Evolutionary conservation across 2,888 invertebrate genomes (phyloP), one percentile per base, ranked within the genome.

Genomic region (Polydrusus cervinus): DNA sequence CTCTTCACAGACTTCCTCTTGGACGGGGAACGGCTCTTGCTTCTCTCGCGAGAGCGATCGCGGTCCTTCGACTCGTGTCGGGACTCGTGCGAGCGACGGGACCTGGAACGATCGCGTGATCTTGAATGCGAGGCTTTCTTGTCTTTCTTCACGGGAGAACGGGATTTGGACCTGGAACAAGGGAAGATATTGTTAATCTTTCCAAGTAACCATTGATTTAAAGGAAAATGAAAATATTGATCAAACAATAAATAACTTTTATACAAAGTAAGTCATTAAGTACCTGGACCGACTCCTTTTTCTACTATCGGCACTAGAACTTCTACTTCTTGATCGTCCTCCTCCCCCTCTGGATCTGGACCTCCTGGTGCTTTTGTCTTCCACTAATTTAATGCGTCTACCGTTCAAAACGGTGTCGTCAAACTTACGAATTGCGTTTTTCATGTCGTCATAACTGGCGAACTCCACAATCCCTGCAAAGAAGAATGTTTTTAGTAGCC

Each of bases 391-490:
- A 79, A 98, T 94, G 75, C 95, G 92, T 11, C 98, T 92, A 0
- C 98, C 98, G 88, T 97, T 97, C 82, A 98, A 88, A 84, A 98
- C 98, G 0, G 97, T 96, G 82, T 95, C 96, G 86, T 98, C 97
- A 82, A 97, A 88, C 86, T 97, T 97, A 83, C 97, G 97, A 82
- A 98, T 91, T 0, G 97, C 98, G 68, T 95, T 95, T 86, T 95
- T 95, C 93, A 98, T 92, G 87, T 98, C 98, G 0, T 94, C 93
- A 85, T 94, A 93, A 0, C 95, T 93, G 20, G 96, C 95, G 88
- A 98, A 98, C 86, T 98, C 98, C 8, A 98, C 97, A 83, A 98
- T 95, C 9, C 74, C 74, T 72, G 67, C 38, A 71, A 71, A 14
- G 7, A 62, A 20, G n/a, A 25, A n/a, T 55, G 3, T 11, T 43